Conservation (phyloP, 2,888 invertebrate species). For the Galeruca laticollis region DNA sequence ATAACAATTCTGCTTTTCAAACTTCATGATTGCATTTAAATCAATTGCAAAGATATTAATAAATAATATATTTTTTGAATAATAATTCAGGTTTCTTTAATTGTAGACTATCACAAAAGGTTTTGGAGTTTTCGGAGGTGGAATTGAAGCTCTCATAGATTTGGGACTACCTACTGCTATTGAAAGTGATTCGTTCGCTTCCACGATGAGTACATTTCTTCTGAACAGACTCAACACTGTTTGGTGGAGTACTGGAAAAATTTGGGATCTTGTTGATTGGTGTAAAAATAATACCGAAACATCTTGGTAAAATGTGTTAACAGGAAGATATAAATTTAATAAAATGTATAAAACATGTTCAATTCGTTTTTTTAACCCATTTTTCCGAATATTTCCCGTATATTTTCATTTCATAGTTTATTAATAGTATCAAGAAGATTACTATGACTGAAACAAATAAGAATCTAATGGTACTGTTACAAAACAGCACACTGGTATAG, state of each 20-base stretch:
- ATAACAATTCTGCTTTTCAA: no score
- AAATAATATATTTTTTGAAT: no score
- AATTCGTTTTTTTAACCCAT: not conserved
- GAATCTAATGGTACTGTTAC: no score
- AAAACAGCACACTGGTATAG: no score
- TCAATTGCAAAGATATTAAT: no score
- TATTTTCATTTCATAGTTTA: no score
- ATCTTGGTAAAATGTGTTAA: not conserved
- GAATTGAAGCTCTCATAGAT: not conserved
- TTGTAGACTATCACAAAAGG: constrained; percentile 11
- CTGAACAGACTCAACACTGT: constrained; percentile 13
- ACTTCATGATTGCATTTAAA: no score
- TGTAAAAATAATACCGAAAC: constrained; percentile 4
- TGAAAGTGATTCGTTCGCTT: not conserved
- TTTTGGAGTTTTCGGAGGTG: not conserved
- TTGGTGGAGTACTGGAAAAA: constrained; percentile 30
- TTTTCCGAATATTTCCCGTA: no score
- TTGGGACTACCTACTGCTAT: not conserved
- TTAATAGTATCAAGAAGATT: no score
- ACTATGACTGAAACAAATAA: no score
- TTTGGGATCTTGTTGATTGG: constrained; percentile 18
- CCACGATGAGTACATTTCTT: constrained; percentile 3
- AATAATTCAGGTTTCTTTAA: no score
- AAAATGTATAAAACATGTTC: not conserved
- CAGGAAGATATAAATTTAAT: not conserved